A percentile compares a stretch with the other conserved stretches of the same genome.
Conservation (phyloP, 2,888 invertebrate genomes). For the Melieria crassipennis region DNA sequence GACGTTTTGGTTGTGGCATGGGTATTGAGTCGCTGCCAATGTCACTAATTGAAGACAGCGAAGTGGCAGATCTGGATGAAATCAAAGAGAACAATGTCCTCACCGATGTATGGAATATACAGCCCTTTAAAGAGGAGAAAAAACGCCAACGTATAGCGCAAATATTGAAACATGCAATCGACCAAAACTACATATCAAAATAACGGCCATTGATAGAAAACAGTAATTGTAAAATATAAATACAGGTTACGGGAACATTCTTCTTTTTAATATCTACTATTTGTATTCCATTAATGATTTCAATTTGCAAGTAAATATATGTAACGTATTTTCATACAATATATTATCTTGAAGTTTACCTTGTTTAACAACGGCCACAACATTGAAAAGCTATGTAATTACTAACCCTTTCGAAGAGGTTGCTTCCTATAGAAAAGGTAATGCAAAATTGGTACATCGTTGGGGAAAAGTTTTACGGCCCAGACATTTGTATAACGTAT, state of each 20-base stretch:
- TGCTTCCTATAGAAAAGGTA: no score
- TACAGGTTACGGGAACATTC: background rate
- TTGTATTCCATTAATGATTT: background rate
- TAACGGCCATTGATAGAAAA: background rate
- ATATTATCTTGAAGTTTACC: no score
- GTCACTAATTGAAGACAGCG: constrained; percentile 68
- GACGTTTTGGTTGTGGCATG: constrained; percentile 68
- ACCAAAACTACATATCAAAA: constrained; percentile 67
- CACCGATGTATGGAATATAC: constrained; percentile 73
- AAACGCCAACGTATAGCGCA: constrained; percentile 73
- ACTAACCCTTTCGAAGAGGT: no score
- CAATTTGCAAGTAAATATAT: no score
- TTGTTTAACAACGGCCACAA: no score
- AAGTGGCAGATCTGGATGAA: constrained; percentile 68
- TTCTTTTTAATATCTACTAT: no score
- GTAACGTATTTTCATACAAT: no score
- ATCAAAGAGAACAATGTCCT: constrained; percentile 63
- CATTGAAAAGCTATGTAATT: no score
- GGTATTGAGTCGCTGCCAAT: constrained; percentile 69
- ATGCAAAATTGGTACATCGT: no score
- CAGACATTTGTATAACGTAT: background rate
- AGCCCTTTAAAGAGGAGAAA: constrained; percentile 70
- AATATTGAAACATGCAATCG: constrained; percentile 73
- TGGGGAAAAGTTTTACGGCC: no score
- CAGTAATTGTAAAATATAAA: background rate